phyloP scores from a whole-genome alignment of 2,797 vertebrate genomes.

The Notoglanidium macrostoma region DNA sequence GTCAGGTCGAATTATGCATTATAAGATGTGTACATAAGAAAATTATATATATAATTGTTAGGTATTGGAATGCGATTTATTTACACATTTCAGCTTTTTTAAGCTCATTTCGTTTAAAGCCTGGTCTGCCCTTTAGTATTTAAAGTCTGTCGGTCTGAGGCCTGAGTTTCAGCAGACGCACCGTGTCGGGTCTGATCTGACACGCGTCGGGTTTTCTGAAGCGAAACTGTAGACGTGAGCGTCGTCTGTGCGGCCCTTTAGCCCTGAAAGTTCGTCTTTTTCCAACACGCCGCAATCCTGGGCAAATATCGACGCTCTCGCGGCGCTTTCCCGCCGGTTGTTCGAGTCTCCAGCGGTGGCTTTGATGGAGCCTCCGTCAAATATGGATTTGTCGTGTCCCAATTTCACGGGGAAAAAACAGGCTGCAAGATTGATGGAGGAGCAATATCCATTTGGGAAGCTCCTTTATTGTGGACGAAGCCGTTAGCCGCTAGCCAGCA shows the following conservation, averaged over 20 bases:
- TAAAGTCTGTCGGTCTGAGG: not conserved
- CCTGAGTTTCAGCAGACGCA: not conserved
- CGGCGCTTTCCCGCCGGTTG: not conserved
- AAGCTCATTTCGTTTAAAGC: too few relatives aligned
- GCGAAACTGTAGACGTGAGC: not conserved
- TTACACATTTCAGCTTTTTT: too few relatives aligned
- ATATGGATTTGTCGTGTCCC: constrained; percentile 30
- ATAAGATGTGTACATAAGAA: not conserved
- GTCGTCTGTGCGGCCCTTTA: not conserved
- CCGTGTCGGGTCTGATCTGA: not conserved
- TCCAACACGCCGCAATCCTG: not conserved
- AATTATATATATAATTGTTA: too few relatives aligned
- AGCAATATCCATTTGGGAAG: constrained; percentile 12
- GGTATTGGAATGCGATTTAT: too few relatives aligned
- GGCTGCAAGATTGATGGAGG: constrained; percentile 17
- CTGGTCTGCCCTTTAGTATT: not conserved
- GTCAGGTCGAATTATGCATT: not conserved
- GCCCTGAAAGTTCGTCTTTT: not conserved
- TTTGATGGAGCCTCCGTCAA: constrained; percentile 16
- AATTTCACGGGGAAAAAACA: not conserved
- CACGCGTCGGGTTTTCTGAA: not conserved
- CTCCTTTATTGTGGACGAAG: not conserved
- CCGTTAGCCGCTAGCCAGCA: not conserved
- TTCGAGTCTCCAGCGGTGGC: not conserved
- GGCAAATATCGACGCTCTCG: not conserved